A percentile compares a stretch with the other conserved stretches of the same genome.
Evolutionary conservation across 2,888 invertebrate genomes (phyloP).

Genomic region (Polylopha cassiicola): DNA sequence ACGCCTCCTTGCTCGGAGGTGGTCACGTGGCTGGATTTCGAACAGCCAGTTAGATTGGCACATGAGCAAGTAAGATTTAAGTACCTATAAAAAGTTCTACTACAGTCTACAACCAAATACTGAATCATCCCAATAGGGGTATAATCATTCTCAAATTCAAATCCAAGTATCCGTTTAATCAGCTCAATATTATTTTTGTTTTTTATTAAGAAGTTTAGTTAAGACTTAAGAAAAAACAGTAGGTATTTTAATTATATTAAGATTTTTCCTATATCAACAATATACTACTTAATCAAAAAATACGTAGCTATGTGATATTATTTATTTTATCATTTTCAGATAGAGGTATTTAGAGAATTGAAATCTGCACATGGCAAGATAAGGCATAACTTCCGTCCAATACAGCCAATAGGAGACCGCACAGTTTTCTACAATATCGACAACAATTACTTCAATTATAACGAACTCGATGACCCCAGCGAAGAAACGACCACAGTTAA

Average conservation of each 20-base stretch:
- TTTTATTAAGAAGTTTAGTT: no score
- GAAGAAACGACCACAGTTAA: conserved; percentile 34
- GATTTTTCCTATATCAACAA: no score
- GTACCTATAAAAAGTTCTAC: neutral
- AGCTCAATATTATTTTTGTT: no score
- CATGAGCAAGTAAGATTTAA: conserved; percentile 78
- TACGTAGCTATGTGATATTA: conserved; percentile 3
- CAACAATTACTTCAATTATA: conserved; percentile 61
- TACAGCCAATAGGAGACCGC: conserved; percentile 86
- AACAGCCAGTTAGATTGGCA: conserved; percentile 81
- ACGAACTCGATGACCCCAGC: conserved; percentile 58
- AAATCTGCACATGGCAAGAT: conserved; percentile 81
- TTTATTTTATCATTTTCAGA: conserved; percentile 65
- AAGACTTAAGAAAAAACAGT: no score
- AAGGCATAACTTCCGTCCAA: conserved; percentile 88
- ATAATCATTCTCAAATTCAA: no score
- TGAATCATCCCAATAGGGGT: no score
- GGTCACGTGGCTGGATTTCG: conserved; percentile 91
- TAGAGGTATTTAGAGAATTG: conserved; percentile 83
- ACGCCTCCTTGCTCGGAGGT: conserved; percentile 92
- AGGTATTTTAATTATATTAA: no score
- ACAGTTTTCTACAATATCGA: conserved; percentile 78
- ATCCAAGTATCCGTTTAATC: no score
- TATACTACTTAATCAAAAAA: neutral
- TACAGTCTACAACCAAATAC: neutral